Percentiles rank a stretch among this genome's conserved stretches.
phyloP scores from a whole-genome alignment of 1,140 invertebrate species.

The Meloidogyne hapla region DNA sequence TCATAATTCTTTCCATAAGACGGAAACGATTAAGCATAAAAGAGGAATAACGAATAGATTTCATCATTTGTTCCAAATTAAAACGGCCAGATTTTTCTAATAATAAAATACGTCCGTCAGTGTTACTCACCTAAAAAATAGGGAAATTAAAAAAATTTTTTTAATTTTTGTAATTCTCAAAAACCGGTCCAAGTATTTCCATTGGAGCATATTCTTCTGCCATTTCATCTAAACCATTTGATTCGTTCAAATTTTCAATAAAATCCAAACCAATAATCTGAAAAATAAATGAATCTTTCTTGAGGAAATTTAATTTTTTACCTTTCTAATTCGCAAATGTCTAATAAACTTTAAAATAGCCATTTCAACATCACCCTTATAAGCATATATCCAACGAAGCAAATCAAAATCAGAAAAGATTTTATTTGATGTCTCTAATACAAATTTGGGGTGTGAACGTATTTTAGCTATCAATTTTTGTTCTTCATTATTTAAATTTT shows the following conservation, averaged over 20 bases:
- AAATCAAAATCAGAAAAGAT: conserved; percentile 27
- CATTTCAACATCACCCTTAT: conserved; percentile 27
- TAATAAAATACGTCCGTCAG: conserved; percentile 32
- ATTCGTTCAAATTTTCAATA: conserved; percentile 28
- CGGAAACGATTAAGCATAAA: conserved; percentile 50
- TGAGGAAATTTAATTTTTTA: not conserved
- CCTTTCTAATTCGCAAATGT: not conserved
- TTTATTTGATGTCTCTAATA: too few species aligned
- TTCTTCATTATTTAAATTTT: not conserved
- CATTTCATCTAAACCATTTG: conserved; percentile 41
- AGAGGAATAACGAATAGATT: conserved; percentile 32
- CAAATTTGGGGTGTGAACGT: not conserved
- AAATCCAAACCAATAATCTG: conserved; percentile 37
- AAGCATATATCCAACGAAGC: conserved; percentile 29
- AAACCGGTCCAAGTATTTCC: conserved; percentile 38
- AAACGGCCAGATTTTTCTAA: conserved; percentile 44
- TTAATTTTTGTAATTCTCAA: not conserved
- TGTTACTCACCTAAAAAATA: not conserved
- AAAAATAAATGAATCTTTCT: conserved; percentile 14
- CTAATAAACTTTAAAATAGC: conserved; percentile 29
- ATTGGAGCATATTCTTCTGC: conserved; percentile 47
- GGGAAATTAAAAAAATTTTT: not conserved
- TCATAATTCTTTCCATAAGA: conserved; percentile 41
- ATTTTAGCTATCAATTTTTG: not conserved
- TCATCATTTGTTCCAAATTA: conserved; percentile 45